Base-by-base conservation (phyloP, 2,113 vertebrate genomes). In the Gymnorhina tibicen region DNA sequence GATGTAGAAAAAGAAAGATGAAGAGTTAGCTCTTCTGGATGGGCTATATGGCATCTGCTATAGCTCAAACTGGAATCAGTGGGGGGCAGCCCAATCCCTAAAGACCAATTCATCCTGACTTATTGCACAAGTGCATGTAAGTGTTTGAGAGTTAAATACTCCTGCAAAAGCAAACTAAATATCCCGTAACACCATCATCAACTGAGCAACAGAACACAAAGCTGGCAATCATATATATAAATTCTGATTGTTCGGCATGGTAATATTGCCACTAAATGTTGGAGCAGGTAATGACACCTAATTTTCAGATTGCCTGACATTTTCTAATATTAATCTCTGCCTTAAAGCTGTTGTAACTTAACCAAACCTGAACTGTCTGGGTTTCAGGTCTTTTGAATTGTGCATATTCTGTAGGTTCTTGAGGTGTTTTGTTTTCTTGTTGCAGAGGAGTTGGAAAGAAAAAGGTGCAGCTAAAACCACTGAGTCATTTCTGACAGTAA, bases 41-140 rank as follows among this genome's bases (percentile, higher is more conserved):
- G 46, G 74, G 64, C 75, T 86, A 23, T 86, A 73, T 95, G 91
- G 93, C 90, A 88, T 88, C 75, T 88, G 81, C 66, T 56, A 62
- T 49, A 78, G 78, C 73, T 87, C 89, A 89, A 35, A 62, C 75
- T 78, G 64, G 82, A 95, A 79, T 80, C 67, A 56, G 37, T 63
- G 47, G 58, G 46, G 59, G 79, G 91, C 68, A 86, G 85, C 85
- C 72, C 90, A 80, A 15, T 90, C 79, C 87, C 88, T 64, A 78
- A 88, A 80, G 90, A 53, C 20, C 24, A 84, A 88, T 87, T 88
- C 30, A 56, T 88, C 32, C 59, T 58, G 33, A 56, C 15, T 59
- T 56, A 50, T 52, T 93, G 78, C 60, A 91, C 33, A 28, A 89
- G 16, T n/a, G 16, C n/a, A 42, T 80, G 0, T 15, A 90, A 89